Base-by-base conservation (phyloP, 2,797 vertebrate genomes). In the Lutjanus argentimaculatus region DNA sequence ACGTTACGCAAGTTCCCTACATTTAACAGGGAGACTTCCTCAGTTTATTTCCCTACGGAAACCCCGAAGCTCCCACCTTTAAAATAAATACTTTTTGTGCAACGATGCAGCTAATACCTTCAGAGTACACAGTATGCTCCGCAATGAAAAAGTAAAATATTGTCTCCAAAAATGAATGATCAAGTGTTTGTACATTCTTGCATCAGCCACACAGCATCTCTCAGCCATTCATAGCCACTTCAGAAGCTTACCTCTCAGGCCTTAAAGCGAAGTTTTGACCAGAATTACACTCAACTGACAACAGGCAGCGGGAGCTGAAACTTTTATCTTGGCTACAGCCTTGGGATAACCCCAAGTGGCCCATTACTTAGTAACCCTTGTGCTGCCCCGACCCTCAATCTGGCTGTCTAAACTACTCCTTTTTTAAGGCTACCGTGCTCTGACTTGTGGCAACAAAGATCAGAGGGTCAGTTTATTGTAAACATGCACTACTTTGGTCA, bases 1-100 rank as follows among this genome's bases (percentile, higher is more conserved):
- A 77, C 15, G 74, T 86, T 85, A 84, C 30, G 83, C 61, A 85
- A 85, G 75, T 42, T 77, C 68, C 22, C 63, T 62, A 62, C 59
- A 67, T 78, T 77, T 65, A 79, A 77, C 72, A 36, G 12, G 22
- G 66, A 52, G 43, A 69, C 55, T 46, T 79, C 67, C 67, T 65
- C 21, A 5, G 40, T 68, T 72, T 64, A 30, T 67, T 64, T 80
- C 55, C 36, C 43, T 7, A 21, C 8, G 16, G 21, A 71, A 68
- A 75, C 40, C 66, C 53, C 6, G 11, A 67, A 48, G 61, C 36
- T 55, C 22, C n/a, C 21, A 36, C 17, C 45, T 52, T 59, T 65
- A 19, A 53, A 36, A 61, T 68, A 53, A 66, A 69, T n/a, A 51
- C 11, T 59, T 57, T 65, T 16, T 67, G 70, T 65, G 70, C 65